Evolutionary conservation across 2,888 invertebrate genomes (phyloP).

Genomic region (Ditula angustiorana): DNA sequence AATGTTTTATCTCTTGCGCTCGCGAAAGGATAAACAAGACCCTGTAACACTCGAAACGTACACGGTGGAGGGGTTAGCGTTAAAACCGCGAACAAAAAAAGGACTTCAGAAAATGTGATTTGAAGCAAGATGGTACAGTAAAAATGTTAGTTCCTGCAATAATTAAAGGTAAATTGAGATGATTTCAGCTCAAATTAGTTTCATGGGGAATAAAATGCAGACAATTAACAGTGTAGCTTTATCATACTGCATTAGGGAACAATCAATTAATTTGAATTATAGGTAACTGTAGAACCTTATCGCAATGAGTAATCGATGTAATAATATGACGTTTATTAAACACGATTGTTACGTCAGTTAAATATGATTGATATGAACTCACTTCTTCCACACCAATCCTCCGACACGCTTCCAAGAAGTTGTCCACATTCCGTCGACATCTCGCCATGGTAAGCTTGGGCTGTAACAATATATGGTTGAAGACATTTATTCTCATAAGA

Average conservation of each 20-base stretch:
- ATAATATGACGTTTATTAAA: no score
- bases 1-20: conserved; percentile 51
- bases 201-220: no score
- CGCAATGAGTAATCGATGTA: not conserved
- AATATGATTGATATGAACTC: conserved; percentile 66
- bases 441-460: conserved; percentile 98
- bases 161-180: no score
- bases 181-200: no score
- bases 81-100: conserved; percentile 21
- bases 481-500: no score
- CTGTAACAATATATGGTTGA: conserved; percentile 88
- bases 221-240: no score
- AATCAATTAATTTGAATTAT: no score
- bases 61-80: conserved; percentile 44
- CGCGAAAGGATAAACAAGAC: conserved; percentile 71
- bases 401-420: conserved; percentile 97
- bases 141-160: no score
- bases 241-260: no score
- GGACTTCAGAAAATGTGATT: no score
- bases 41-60: conserved; percentile 72
- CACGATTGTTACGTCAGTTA: not conserved
- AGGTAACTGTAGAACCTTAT: no score
- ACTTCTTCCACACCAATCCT: conserved; percentile 98
- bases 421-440: conserved; percentile 97
- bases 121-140: no score